Evolutionary conservation across 2,797 vertebrate species (phyloP).

Genomic region (Protonibea diacanthus): DNA sequence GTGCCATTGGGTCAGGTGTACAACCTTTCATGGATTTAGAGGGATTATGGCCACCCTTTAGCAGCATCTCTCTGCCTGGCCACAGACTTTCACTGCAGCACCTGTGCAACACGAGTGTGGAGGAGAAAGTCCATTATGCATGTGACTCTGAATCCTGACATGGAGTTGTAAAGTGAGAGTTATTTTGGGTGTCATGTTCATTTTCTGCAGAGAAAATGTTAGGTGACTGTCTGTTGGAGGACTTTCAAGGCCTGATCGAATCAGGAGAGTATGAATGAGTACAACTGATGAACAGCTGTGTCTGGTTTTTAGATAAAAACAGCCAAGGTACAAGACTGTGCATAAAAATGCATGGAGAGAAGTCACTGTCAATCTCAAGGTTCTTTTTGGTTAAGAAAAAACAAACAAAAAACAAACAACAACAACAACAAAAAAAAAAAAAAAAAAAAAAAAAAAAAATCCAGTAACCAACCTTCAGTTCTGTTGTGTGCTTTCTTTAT

Average conservation of each 20-base stretch:
- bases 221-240: neutral
- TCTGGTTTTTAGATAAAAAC: neutral
- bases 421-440: too few species aligned
- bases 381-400: neutral
- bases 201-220: neutral
- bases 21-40: conserved; percentile 76
- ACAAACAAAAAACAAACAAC: too few species aligned
- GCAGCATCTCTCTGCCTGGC: conserved; percentile 58
- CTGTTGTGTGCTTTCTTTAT: neutral
- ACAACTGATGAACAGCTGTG: neutral
- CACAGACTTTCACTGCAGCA: conserved; percentile 49
- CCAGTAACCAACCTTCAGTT: neutral
- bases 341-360: neutral
- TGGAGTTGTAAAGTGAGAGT: neutral
- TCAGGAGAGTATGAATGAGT: neutral
- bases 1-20: conserved; percentile 76
- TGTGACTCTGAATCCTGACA: neutral
- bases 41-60: conserved; percentile 74
- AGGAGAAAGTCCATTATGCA: conserved; percentile 1
- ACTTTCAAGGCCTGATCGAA: neutral
- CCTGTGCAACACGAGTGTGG: conserved; percentile 30
- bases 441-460: conserved; percentile 3
- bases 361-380: neutral
- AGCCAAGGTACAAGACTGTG: neutral
- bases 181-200: neutral